Conservation (phyloP, 2,113 vertebrate species). For the Microcebus tavaratra region DNA sequence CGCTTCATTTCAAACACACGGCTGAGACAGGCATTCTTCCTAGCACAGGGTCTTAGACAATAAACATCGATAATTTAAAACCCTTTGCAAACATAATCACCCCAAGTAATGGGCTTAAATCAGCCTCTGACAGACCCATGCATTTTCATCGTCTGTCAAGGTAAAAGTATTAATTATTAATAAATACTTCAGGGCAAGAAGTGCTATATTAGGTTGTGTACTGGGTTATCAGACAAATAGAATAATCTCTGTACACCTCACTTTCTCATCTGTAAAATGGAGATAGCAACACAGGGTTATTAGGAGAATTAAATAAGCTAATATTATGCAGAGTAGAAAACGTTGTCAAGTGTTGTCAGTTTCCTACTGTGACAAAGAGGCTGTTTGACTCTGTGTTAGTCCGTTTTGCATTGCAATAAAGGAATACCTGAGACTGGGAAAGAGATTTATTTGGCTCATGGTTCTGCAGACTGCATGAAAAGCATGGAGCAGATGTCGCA, state of each 20-base stretch:
- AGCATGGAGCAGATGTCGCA: no score
- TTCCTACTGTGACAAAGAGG: not conserved
- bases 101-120: conserved; percentile 2
- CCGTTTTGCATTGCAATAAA: no score
- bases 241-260: not conserved
- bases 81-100: conserved; percentile 51
- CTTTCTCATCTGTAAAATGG: not conserved
- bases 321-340: not conserved
- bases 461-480: no score
- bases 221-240: not conserved
- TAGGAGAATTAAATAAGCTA: not conserved
- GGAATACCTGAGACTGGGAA: no score
- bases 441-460: no score
- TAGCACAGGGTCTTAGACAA: conserved; percentile 17
- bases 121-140: not conserved
- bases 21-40: not conserved
- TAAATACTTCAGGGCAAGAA: not conserved
- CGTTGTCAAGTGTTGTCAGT: not conserved
- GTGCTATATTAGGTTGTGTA: not conserved
- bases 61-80: conserved; percentile 45
- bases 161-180: not conserved
- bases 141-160: not conserved
- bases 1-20: not conserved
- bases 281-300: not conserved
- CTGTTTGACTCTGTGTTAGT: not conserved